phyloP scores from a whole-genome alignment of 2,888 invertebrate species.

The Hirtodrosophila histrioides region DNA sequence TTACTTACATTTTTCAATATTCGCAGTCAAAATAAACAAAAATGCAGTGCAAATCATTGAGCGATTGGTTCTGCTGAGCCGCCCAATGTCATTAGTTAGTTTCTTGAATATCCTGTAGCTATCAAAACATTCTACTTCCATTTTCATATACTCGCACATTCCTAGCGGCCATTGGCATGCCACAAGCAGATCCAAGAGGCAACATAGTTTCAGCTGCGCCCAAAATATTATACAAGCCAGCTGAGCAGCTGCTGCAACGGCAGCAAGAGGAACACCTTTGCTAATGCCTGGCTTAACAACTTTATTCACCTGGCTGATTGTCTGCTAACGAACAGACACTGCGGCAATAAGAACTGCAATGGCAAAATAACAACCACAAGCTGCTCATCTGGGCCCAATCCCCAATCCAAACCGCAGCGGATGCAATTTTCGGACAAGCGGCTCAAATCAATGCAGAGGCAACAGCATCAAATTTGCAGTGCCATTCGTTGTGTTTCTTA shows the following conservation, averaged over 20 bases:
- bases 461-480: slow-evolving; percentile 52
- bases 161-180: slow-evolving; percentile 47
- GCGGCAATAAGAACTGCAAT: slow-evolving; percentile 26
- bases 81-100: no score
- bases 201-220: slow-evolving; percentile 40
- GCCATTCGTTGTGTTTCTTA: slow-evolving; percentile 62
- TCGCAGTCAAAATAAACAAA: no score
- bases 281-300: slow-evolving; percentile 76
- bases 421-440: slow-evolving; percentile 65
- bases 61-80: no score
- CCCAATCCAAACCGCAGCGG: slow-evolving; percentile 46
- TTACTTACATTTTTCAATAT: no score
- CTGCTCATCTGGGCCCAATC: slow-evolving; percentile 18
- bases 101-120: no score
- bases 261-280: slow-evolving; percentile 37
- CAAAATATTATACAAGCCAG: slow-evolving; percentile 33
- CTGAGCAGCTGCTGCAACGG: slow-evolving; percentile 17
- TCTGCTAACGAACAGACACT: slow-evolving; percentile 54
- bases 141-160: slow-evolving; percentile 29
- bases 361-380: slow-evolving; percentile 26
- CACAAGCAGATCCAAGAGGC: slow-evolving; percentile 19
- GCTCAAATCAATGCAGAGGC: slow-evolving; percentile 66
- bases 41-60: no score
- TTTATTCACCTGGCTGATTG: slow-evolving; percentile 66
- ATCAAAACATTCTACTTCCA: slow-evolving; percentile 22